Percentiles rank a stretch among this genome's conserved stretches.
phyloP scores from a whole-genome alignment of 2,113 vertebrate species.

The Ramphastos sulfuratus region DNA sequence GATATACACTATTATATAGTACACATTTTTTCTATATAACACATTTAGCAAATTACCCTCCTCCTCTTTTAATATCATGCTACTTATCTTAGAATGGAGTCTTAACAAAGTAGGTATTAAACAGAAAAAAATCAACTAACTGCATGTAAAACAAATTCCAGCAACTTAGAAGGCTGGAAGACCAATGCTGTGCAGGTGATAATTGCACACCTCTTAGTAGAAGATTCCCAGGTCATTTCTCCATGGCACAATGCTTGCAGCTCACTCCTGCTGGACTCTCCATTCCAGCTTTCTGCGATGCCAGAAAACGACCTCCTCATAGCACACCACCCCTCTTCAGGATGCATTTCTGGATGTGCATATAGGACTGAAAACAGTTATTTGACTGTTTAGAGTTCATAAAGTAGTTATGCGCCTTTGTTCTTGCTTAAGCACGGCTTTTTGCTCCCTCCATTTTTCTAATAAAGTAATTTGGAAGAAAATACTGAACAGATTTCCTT shows the following conservation, averaged over 20 bases:
- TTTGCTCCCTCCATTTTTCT: background rate
- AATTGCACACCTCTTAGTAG: background rate
- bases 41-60: background rate
- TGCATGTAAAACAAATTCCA: background rate
- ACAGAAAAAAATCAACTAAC: background rate
- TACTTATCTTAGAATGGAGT: background rate
- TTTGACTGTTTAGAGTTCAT: background rate
- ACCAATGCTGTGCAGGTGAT: background rate
- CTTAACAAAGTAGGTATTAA: background rate
- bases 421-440: background rate
- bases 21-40: background rate
- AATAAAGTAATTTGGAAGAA: background rate
- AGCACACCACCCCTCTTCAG: background rate
- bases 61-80: background rate
- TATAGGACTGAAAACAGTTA: background rate
- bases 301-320: background rate
- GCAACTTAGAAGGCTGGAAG: background rate
- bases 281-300: background rate
- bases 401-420: background rate
- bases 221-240: background rate
- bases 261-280: background rate
- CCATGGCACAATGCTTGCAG: background rate
- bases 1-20: background rate
- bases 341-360: rapidly evolving
- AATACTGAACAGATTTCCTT: background rate